phyloP scores from a whole-genome alignment of 2,888 invertebrate species.

The Hirtodrosophila confusa region DNA sequence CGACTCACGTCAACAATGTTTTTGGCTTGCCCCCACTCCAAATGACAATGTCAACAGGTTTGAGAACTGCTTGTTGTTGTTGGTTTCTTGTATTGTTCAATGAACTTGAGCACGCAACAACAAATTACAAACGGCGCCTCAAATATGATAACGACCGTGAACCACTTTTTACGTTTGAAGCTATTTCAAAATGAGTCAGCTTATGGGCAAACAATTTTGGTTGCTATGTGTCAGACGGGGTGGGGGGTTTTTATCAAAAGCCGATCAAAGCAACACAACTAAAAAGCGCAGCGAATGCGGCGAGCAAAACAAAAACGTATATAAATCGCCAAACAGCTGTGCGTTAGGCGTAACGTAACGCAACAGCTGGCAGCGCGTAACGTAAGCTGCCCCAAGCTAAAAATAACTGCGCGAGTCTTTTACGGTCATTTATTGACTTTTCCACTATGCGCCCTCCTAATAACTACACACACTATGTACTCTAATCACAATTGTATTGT shows the following conservation, averaged over 20 bases:
- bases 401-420: slow-evolving; percentile 78
- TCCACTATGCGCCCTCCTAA: slow-evolving; percentile 22
- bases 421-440: slow-evolving; percentile 71
- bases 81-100: slow-evolving; percentile 43
- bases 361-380: slow-evolving; percentile 41
- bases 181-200: slow-evolving; percentile 18
- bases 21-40: slow-evolving; percentile 12
- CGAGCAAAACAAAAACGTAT: slow-evolving; percentile 59
- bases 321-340: slow-evolving; percentile 56
- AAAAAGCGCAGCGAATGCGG: slow-evolving; percentile 49
- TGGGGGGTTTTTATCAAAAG: not conserved
- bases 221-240: not conserved
- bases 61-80: slow-evolving; percentile 33
- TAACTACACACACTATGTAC: not conserved
- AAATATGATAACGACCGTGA: slow-evolving; percentile 48
- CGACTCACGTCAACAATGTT: slow-evolving; percentile 38
- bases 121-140: slow-evolving; percentile 19
- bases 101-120: slow-evolving; percentile 61
- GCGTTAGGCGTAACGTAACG: slow-evolving; percentile 40
- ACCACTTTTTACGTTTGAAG: slow-evolving; percentile 23
- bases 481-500: not conserved
- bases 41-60: slow-evolving; percentile 69
- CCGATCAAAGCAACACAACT: slow-evolving; percentile 11
- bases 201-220: not conserved
- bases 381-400: slow-evolving; percentile 72